Percentiles rank a stretch among this genome's conserved stretches.
Evolutionary conservation across 2,888 invertebrate genomes (phyloP).

Genomic region (Synergus laeviventris): DNA sequence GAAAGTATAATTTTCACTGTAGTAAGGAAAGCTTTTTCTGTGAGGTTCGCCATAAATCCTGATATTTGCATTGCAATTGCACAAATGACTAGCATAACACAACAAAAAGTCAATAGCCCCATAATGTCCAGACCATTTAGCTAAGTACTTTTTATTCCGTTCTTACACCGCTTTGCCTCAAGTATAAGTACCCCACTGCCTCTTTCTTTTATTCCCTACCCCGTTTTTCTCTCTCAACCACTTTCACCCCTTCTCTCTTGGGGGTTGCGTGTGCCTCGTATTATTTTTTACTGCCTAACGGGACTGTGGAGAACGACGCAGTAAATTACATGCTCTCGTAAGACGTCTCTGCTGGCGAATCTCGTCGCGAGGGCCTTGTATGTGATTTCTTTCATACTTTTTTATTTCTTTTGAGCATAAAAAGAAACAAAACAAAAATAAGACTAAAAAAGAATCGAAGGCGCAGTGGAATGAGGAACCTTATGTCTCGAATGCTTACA

Average conservation of each 20-base stretch:
- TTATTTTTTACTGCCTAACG: conserved; percentile 17
- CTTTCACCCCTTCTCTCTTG: not conserved
- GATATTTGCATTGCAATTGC: not conserved
- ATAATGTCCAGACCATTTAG: not conserved
- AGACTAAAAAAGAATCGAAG: too few relatives aligned
- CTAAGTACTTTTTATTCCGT: conserved; percentile 1
- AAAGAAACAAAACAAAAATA: not conserved
- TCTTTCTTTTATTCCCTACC: not conserved
- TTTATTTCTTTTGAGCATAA: not conserved
- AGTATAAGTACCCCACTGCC: not conserved
- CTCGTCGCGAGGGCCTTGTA: not conserved
- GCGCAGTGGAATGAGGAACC: not conserved
- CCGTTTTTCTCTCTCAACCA: not conserved
- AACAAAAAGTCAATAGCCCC: not conserved
- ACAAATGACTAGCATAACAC: not conserved
- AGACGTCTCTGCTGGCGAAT: not conserved
- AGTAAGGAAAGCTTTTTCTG: not conserved
- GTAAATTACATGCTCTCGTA: not conserved
- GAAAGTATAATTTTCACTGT: not conserved
- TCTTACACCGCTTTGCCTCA: not conserved
- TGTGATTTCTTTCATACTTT: not conserved
- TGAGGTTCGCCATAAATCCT: not conserved
- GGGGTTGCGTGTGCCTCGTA: not conserved
- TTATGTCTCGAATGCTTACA: too few relatives aligned
- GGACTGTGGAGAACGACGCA: conserved; percentile 2